Base-by-base conservation (phyloP, 2,888 invertebrate genomes). In the Lithophane ornitopus region DNA sequence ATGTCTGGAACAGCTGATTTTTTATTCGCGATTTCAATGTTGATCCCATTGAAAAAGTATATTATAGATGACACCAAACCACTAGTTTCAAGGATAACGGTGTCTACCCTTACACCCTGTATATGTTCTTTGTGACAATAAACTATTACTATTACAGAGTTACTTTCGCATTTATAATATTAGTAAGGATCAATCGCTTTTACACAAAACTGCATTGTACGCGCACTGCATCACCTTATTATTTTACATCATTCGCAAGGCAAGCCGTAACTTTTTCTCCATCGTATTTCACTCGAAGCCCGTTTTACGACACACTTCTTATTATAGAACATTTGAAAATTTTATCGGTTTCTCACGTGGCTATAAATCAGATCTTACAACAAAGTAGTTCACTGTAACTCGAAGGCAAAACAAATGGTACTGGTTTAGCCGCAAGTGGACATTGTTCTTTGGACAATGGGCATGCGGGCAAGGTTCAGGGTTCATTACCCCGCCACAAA, bases 401-500 rank as follows among this genome's bases (percentile, higher is more conserved):
- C 61, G 78, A 85, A 82, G 76, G 78, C 85, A 85, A 85, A 88
- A 85, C 84, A 87, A 88, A 89, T 89, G 86, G 84, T 85, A 74
- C 72, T 84, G 84, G 86, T 87, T 84, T 79, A 82, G 88, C 90
- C 91, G 85, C 90, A 91, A 91, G 90, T 91, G 90, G 90, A 90
- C 90, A 93, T 92, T 92, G 93, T 93, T 90, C 90, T 80, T 74
- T 87, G 93, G 93, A 94, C 94, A 95, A 94, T 94, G 89, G 92
- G 88, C 90, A 94, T 94, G 94, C 94, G 95, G 94, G 94, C 89
- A 85, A 78, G 89, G 91, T 89, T 88, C 92, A 90, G 88, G 93
- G 94, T 92, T 93, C 94, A 92, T 89, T 92, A 92, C 89, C 92
- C 94, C 90, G 87, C 92, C 93, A 92, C 94, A 94, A 93, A 93